A percentile compares a stretch with the other conserved stretches of the same genome.
Conservation (phyloP, 2,797 vertebrate species). For the Gambusia yucatana region DNA sequence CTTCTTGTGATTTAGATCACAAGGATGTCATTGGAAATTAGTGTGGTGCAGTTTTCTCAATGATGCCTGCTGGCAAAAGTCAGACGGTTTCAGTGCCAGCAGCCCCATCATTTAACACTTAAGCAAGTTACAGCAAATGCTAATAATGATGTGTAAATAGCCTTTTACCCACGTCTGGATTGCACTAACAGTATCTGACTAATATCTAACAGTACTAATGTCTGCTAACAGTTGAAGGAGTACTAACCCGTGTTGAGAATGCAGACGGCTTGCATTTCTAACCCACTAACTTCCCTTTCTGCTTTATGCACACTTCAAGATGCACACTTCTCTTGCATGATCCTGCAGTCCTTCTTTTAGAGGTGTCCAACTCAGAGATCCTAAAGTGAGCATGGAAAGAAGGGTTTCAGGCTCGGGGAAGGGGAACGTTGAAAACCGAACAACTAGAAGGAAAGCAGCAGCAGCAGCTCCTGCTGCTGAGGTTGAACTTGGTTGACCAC, state of each 20-base stretch:
- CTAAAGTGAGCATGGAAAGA: constrained; percentile 34
- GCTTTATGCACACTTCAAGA: constrained; percentile 57
- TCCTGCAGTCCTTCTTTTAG: constrained; percentile 70
- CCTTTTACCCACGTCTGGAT: constrained; percentile 63
- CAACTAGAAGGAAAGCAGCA: constrained; percentile 28
- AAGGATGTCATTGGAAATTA: constrained; percentile 47
- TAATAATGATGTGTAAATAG: constrained; percentile 71
- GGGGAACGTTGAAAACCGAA: constrained; percentile 40
- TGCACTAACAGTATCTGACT: constrained; percentile 76
- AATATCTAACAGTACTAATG: constrained; percentile 81
- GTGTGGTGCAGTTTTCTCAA: constrained; percentile 55
- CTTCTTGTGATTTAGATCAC: constrained; percentile 39
- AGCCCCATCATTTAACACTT: constrained; percentile 44
- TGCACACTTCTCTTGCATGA: constrained; percentile 55
- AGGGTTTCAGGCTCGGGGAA: constrained; percentile 67
- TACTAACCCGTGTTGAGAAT: constrained; percentile 77
- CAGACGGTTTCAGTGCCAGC: constrained; percentile 30
- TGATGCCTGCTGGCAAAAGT: constrained; percentile 48
- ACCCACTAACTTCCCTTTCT: constrained; percentile 71
- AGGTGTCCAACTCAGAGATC: constrained; percentile 2
- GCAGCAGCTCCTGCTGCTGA: constrained; percentile 36
- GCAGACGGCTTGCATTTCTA: constrained; percentile 72
- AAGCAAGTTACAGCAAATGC: constrained; percentile 62
- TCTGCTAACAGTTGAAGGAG: constrained; percentile 69
- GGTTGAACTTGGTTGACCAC: constrained; percentile 60